A percentile compares a stretch with the other conserved stretches of the same genome.
phyloP scores from a whole-genome alignment of 2,113 vertebrate genomes.

The Callipepla californica region DNA sequence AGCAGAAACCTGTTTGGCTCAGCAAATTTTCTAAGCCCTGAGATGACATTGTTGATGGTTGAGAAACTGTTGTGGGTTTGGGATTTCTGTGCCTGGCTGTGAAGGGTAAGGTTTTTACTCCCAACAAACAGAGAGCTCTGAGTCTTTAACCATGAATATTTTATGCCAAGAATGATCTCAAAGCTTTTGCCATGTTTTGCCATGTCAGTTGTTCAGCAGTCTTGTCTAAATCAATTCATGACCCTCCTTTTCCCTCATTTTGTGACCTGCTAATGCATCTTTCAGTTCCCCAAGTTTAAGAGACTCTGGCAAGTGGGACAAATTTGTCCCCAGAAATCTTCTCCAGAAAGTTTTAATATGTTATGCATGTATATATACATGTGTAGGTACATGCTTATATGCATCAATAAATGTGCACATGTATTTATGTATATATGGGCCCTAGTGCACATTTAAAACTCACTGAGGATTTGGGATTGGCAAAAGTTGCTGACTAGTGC shows the following conservation, averaged over 20 bases:
- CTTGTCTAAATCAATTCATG: background rate
- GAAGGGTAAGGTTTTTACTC: background rate
- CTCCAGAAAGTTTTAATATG: background rate
- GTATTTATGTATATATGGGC: background rate
- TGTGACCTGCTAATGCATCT: background rate
- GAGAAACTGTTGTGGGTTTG: background rate
- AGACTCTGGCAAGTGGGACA: background rate
- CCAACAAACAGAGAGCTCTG: rapidly evolving
- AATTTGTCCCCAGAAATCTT: background rate
- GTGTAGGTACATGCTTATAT: background rate
- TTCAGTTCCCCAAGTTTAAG: background rate
- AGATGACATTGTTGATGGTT: background rate
- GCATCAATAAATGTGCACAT: rapidly evolving
- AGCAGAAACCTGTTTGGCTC: background rate
- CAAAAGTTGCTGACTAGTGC: background rate
- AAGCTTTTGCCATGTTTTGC: background rate
- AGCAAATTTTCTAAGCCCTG: background rate
- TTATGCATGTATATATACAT: rapidly evolving
- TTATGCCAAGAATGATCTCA: background rate
- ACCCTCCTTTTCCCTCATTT: background rate
- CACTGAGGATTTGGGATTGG: background rate
- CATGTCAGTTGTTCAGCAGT: background rate
- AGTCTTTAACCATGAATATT: background rate
- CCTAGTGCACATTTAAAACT: background rate
- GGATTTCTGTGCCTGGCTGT: background rate